Conservation (phyloP, 1,140 invertebrate genomes). For the Calliphora vicina region DNA sequence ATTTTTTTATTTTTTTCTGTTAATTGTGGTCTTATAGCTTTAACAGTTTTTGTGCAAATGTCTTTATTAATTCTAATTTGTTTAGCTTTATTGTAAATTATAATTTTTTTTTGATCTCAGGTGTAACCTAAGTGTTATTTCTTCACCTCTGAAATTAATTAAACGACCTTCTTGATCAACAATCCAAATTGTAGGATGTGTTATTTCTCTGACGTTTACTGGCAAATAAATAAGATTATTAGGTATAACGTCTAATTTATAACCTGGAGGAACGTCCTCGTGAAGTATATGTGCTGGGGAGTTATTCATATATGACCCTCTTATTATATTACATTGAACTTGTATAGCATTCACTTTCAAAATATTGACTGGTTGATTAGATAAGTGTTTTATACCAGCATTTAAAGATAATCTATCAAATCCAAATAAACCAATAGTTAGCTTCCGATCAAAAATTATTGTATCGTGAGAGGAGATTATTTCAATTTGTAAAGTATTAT, state of each 20-base stretch:
- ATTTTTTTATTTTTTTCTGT: not conserved
- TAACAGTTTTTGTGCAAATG: not conserved
- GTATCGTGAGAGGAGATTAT: not conserved
- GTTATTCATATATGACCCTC: conserved; percentile 51
- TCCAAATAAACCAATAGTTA: conserved; percentile 43
- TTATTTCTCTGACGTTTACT: conserved; percentile 38
- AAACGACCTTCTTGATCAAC: not conserved
- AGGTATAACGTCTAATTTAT: conserved; percentile 52
- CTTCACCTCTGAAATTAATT: not conserved
- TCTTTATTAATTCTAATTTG: not conserved
- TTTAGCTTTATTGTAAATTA: too few relatives aligned
- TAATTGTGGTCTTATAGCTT: not conserved
- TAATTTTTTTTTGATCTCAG: not conserved
- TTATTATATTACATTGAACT: conserved; percentile 47
- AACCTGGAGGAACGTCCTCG: conserved; percentile 44
- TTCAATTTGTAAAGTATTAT: conserved; percentile 6
- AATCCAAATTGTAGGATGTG: not conserved
- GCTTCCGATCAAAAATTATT: conserved; percentile 35
- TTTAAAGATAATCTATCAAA: conserved; percentile 39
- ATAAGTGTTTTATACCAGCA: conserved; percentile 38
- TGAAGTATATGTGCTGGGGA: conserved; percentile 49
- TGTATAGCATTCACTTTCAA: conserved; percentile 42
- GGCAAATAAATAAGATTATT: conserved; percentile 55
- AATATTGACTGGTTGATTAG: conserved; percentile 44
- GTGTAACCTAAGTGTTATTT: conserved; percentile 12